Evolutionary conservation across 1,140 invertebrate genomes (phyloP).

Genomic region (Drosophila aff.): DNA sequence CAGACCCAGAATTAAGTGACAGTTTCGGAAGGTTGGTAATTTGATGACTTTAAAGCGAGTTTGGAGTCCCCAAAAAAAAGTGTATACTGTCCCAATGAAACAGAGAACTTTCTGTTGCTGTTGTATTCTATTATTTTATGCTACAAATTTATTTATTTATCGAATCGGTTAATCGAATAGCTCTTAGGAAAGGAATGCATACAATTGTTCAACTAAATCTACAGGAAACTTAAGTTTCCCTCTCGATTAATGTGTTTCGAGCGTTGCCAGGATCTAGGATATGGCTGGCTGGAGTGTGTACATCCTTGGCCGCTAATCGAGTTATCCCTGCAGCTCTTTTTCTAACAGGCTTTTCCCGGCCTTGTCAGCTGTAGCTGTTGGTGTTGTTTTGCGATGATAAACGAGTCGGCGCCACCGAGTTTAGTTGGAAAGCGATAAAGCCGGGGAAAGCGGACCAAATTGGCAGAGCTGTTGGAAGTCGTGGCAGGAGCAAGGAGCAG

Average conservation of each 20-base stretch:
- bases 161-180: too few relatives aligned
- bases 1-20: neutral
- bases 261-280: neutral
- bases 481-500: neutral
- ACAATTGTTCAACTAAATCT: too few relatives aligned
- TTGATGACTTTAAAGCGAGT: neutral
- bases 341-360: slow-evolving; percentile 4
- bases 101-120: too few relatives aligned
- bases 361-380: neutral
- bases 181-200: too few relatives aligned
- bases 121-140: too few relatives aligned
- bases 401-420: slow-evolving; percentile 69
- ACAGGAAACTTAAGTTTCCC: too few relatives aligned
- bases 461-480: slow-evolving; percentile 43
- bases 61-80: neutral
- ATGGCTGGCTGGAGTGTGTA: neutral
- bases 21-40: neutral
- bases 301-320: slow-evolving; percentile 14
- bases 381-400: slow-evolving; percentile 55
- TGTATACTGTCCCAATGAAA: too few relatives aligned
- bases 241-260: neutral
- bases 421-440: slow-evolving; percentile 76
- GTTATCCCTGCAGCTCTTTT: neutral
- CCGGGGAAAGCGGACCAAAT: slow-evolving; percentile 31
- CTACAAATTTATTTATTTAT: too few relatives aligned